Conservation (phyloP, 2,113 vertebrate species). For the Bubo scandiacus region DNA sequence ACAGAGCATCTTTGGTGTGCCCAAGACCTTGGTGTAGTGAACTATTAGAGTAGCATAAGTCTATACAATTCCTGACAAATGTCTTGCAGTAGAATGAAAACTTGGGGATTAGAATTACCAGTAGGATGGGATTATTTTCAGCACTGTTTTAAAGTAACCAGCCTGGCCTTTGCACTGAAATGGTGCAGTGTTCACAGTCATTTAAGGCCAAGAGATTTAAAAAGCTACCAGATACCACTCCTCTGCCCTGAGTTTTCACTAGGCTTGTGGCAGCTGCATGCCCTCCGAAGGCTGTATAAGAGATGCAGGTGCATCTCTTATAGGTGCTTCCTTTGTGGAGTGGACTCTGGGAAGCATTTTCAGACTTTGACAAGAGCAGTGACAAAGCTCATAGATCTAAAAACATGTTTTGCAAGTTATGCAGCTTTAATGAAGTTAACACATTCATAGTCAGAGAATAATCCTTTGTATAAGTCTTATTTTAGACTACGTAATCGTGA, state of each 20-base stretch:
- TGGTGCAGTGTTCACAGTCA: accelerated
- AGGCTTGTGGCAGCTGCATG: background rate
- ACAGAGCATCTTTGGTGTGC: background rate
- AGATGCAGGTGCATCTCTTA: background rate
- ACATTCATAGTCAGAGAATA: background rate
- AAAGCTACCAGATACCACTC: background rate
- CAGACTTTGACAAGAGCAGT: background rate
- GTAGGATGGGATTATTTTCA: background rate
- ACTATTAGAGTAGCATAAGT: background rate
- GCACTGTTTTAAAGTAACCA: background rate
- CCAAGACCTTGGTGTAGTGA: background rate
- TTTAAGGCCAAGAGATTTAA: background rate
- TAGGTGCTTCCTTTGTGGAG: background rate
- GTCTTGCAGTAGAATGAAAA: background rate
- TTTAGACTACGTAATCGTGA: background rate
- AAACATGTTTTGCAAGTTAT: background rate
- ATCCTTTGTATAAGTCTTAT: background rate
- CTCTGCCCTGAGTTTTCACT: background rate
- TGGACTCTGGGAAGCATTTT: background rate
- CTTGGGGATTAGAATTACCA: background rate
- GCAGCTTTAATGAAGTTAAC: background rate
- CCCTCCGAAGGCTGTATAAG: background rate
- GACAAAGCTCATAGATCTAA: background rate
- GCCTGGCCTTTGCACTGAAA: background rate
- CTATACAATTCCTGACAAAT: background rate